Conservation (phyloP, 2,888 invertebrate genomes). For the Elegia similella region DNA sequence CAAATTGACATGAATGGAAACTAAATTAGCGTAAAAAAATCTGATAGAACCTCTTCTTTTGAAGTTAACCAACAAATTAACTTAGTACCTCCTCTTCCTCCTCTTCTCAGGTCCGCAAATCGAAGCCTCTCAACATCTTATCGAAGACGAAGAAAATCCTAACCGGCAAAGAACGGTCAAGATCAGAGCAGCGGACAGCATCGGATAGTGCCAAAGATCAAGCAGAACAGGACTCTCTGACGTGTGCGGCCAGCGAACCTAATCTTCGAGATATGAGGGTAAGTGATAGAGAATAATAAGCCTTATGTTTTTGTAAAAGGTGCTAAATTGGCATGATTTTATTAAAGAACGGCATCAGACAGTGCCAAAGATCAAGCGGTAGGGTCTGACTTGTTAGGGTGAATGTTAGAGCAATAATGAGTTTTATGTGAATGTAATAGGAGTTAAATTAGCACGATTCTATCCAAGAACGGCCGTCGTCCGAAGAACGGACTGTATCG, state of each 20-base stretch:
- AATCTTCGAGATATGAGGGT: slow-evolving; percentile 72
- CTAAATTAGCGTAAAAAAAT: no score
- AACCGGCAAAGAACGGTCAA: slow-evolving; percentile 43
- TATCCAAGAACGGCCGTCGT: slow-evolving; percentile 35
- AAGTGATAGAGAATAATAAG: slow-evolving; percentile 22
- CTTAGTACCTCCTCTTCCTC: no score
- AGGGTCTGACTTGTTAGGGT: background rate
- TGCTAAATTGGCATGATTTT: background rate
- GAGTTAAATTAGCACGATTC: no score
- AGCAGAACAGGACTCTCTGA: slow-evolving; percentile 42
- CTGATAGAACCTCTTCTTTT: no score
- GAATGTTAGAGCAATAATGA: no score
- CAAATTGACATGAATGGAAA: background rate
- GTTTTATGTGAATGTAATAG: no score
- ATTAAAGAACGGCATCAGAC: no score
- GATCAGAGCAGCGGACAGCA: slow-evolving; percentile 49
- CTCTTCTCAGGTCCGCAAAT: slow-evolving; percentile 60
- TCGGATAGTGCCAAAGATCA: slow-evolving; percentile 34
- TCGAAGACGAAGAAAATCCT: slow-evolving; percentile 62
- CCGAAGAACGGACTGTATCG: slow-evolving; percentile 51
- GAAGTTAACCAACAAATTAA: no score
- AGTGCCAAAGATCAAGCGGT: no score
- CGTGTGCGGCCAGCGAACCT: slow-evolving; percentile 82
- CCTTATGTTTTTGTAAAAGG: no score
- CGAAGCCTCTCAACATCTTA: slow-evolving; percentile 61